Base-by-base conservation (phyloP, 92 coral and sea anemone species). In the Epizoanthus stellaris region DNA sequence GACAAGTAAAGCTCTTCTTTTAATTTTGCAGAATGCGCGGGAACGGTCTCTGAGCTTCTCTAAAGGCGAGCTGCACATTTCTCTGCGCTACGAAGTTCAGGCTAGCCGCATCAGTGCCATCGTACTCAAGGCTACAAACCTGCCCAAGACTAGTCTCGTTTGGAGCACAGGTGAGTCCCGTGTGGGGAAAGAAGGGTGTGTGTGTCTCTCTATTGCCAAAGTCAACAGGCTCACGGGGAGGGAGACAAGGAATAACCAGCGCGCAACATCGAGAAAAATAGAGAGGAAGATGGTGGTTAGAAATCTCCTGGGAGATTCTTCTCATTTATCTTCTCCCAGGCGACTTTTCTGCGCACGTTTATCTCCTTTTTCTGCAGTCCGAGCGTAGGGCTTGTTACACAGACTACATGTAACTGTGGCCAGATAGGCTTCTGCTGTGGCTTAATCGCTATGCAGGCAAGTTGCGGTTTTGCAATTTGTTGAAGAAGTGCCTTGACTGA, bases 31-130 rank as follows among this genome's bases (percentile, higher is more conserved):
- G 86, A 79, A 84, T 70, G 4, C 83, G 14, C 82, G 90, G 30
- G 95, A 90, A 13, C 85, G 95, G 14, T 84, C 91, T 1, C 59
- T 93, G 12, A 90, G 95, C 73, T 88, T 87, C 38, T 71, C 85
- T 19, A 81, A 82, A 67, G 97, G 96, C 21, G 95, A 88, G 77
- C 86, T 94, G 64, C 93, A 89, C 69, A 60, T 96, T 25, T 96
- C 98, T 0, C 81, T 96, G 43, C 90, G 95, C 6, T 96, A 96
- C 85, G 94, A 92, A 70, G 90, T 76, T 16, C 91, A 81, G 65
- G 89, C 95, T 1, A 85, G 87, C 77, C 91, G 94, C 60, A 67
- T 96, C 76, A 96, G 91, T 20, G 93, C 89, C 19, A 92, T 91
- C 20, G 76, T 94, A 17, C 72, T 94, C 82, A 96, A 96, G 71